A percentile compares a stretch with the other conserved stretches of the same genome.
Conservation (phyloP, 2,888 invertebrate genomes). For the Cosmorhoe ocellata region DNA sequence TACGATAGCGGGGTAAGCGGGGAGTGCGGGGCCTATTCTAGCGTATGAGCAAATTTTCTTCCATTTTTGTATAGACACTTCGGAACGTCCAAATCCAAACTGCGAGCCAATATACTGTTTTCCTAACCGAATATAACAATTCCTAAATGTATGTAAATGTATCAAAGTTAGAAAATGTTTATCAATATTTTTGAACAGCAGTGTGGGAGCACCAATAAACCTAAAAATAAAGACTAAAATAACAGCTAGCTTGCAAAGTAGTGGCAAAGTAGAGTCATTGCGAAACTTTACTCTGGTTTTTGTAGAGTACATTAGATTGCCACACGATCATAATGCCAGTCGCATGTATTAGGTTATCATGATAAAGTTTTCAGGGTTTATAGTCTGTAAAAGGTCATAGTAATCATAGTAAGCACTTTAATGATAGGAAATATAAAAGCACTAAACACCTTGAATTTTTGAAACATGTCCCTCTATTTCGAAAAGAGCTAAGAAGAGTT, state of each 20-base stretch:
- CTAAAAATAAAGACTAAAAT: conserved; percentile 35
- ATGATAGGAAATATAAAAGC: conserved; percentile 11
- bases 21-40: too few relatives aligned
- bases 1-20: too few relatives aligned
- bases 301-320: conserved; percentile 67
- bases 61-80: too few relatives aligned
- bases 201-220: too few relatives aligned
- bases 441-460: conserved; percentile 6
- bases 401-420: conserved; percentile 6
- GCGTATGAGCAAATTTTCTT: too few relatives aligned
- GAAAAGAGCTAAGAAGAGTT: conserved; percentile 13
- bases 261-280: conserved; percentile 82
- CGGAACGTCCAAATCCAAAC: too few relatives aligned
- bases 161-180: too few relatives aligned
- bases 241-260: conserved; percentile 68
- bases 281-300: conserved; percentile 79
- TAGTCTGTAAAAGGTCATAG: conserved; percentile 3
- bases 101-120: too few relatives aligned
- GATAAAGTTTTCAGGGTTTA: conserved; percentile 30
- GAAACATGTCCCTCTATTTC: not conserved
- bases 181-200: too few relatives aligned
- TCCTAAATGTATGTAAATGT: too few relatives aligned
- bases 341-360: conserved; percentile 59
- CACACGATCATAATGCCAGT: conserved; percentile 71
- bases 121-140: too few relatives aligned